A percentile compares a stretch with the other conserved stretches of the same genome.
These are phyloP conservation scores for Synanthedon tipuliformis DNA, from an alignment of 2,888 invertebrate genomes.

Conservation along the genomic window DNA sequence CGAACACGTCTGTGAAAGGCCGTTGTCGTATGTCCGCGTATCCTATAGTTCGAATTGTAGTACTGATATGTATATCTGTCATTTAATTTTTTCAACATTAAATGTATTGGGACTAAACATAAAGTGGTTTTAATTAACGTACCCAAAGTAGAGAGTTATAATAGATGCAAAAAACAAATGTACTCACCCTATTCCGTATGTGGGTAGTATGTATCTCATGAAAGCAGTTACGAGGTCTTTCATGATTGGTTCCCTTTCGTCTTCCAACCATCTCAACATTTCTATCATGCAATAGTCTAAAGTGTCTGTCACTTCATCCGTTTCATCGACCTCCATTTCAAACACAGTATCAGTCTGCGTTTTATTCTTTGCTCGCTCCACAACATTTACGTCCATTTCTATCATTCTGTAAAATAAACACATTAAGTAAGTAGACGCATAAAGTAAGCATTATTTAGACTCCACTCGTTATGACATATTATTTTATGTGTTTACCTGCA, in stretches of 20 bases:
- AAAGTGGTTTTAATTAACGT: too few relatives aligned
- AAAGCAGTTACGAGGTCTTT: slow-evolving; percentile 76
- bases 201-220: slow-evolving; percentile 84
- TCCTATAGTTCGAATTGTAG: too few relatives aligned
- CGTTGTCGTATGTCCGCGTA: too few relatives aligned
- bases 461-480: too few relatives aligned
- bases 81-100: too few relatives aligned
- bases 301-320: slow-evolving; percentile 53
- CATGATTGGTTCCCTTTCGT: slow-evolving; percentile 71
- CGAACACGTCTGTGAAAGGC: too few relatives aligned
- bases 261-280: slow-evolving; percentile 76
- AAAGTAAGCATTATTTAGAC: too few relatives aligned
- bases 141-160: neutral
- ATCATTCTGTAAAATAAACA: slow-evolving; percentile 70
- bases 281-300: slow-evolving; percentile 84
- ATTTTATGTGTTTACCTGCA: slow-evolving; percentile 72
- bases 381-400: slow-evolving; percentile 79
- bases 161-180: neutral
- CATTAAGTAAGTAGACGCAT: too few relatives aligned
- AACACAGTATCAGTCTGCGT: slow-evolving; percentile 54
- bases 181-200: slow-evolving; percentile 76
- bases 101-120: too few relatives aligned
- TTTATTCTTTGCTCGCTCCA: slow-evolving; percentile 50
- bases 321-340: slow-evolving; percentile 68
- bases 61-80: too few relatives aligned